Evolutionary conservation across 2,888 invertebrate species (phyloP).

Genomic region (Erebia ligea): DNA sequence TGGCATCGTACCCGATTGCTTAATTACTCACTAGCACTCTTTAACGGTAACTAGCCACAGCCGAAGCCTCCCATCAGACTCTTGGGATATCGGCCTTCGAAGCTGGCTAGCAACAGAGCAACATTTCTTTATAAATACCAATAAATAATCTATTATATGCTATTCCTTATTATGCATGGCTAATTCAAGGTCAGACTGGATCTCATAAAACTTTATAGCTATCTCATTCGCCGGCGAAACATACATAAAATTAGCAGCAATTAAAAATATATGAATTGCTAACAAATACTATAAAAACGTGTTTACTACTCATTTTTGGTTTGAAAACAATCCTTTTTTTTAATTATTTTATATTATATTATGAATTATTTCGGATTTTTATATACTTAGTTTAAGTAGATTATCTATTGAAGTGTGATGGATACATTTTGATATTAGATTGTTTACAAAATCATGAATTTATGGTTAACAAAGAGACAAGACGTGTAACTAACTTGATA

Average conservation of each 20-base stretch:
- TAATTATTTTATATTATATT: background rate
- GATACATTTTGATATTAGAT: background rate
- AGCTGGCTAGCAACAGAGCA: background rate
- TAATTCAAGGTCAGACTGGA: slow-evolving; percentile 27
- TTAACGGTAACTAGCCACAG: no score
- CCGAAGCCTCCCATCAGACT: no score
- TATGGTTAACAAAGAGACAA: background rate
- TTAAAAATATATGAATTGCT: slow-evolving; percentile 28
- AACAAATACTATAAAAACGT: background rate
- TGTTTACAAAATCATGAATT: background rate
- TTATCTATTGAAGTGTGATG: background rate
- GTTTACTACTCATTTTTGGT: slow-evolving; percentile 1
- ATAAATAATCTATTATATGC: background rate
- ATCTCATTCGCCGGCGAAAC: slow-evolving; percentile 19
- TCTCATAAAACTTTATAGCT: slow-evolving; percentile 28
- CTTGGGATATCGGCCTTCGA: background rate
- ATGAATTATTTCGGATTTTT: background rate
- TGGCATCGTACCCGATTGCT: no score
- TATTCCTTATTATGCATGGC: slow-evolving; percentile 17
- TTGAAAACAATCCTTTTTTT: background rate
- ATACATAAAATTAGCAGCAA: slow-evolving; percentile 28
- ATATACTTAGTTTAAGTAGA: background rate
- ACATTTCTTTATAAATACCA: slow-evolving; percentile 8
- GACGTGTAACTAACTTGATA: background rate
- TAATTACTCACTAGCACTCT: no score